Base-by-base conservation (phyloP, 92 coral and sea anemone species). In the Chrysogorgia sp. region DNA sequence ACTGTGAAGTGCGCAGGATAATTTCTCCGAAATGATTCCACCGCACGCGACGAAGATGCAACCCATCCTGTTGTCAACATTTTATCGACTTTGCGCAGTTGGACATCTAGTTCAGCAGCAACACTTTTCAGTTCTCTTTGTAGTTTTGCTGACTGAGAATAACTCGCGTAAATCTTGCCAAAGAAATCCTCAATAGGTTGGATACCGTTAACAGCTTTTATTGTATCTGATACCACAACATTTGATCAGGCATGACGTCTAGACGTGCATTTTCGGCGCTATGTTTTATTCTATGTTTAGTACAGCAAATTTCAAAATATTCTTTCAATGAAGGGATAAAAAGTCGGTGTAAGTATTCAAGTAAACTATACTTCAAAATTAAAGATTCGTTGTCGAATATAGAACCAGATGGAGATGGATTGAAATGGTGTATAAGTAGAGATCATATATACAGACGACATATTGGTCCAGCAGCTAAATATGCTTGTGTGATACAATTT, bases 141-240 rank as follows among this genome's bases (percentile, higher is more conserved):
- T 24, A 63, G 41, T 33, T 63, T 29, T 29, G 71, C 71, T 29
- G 47, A 63, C 71, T 63, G 71, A 63, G 71, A 63, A 63, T 63
- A 63, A 60, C 28, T 33, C 19, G 71, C 32, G 47, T 63, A 63
- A 19, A 63, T 63, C 45, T 63, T 63, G 26, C 71, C 41, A 63
- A 63, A 63, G 33, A 63, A 63, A 33, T 63, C 71, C 19, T 63
- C 71, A 63, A 63, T 63, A n/a, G 71, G 71, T 63, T 63, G 71
- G 19, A 24, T 63, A 63, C 71, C 45, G 37, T 33, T 25, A 63
- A 63, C 71, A 63, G 43, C 71, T 63, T 13, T 33, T 29, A 63
- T 63, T 29, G 71, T 63, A 63, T 63, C 71, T 29, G 47, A 63
- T 63, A 63, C 71, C 41, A 45, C 71, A 28, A 63, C 8, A 8